A percentile compares a stretch with the other conserved stretches of the same genome.
These are phyloP conservation scores for Mormyrops boulengeri DNA, from an alignment of 2,797 vertebrate genomes.

Conservation along the genomic window DNA sequence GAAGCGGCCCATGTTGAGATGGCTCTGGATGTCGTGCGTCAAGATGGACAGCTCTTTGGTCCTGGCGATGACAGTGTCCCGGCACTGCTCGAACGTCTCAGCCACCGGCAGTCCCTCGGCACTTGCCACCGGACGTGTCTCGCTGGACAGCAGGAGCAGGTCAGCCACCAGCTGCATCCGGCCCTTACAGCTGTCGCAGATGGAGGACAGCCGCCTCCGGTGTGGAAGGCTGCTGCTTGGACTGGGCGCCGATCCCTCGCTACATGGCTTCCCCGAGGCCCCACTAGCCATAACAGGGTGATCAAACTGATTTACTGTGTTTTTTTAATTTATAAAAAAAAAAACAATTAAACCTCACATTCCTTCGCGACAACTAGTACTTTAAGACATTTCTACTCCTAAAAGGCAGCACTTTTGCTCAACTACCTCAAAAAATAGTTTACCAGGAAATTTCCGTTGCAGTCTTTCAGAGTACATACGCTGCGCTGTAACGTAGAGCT, in stretches of 20 bases:
- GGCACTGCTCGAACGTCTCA: slow-evolving; percentile 93
- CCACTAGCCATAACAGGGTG: slow-evolving; percentile 84
- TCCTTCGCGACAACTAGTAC: slow-evolving; percentile 41
- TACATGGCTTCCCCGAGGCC: slow-evolving; percentile 79
- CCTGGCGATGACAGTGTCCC: slow-evolving; percentile 92
- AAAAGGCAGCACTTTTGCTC: slow-evolving; percentile 5
- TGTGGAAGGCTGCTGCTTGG: slow-evolving; percentile 69
- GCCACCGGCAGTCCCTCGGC: slow-evolving; percentile 73
- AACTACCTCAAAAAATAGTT: slow-evolving; percentile 46
- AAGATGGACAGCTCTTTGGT: slow-evolving; percentile 97
- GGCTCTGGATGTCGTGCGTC: slow-evolving; percentile 95
- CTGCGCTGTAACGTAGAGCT: not conserved
- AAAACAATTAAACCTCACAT: slow-evolving; percentile 38
- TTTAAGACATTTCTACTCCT: slow-evolving; percentile 45
- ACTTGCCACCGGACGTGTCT: slow-evolving; percentile 86
- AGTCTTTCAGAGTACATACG: slow-evolving; percentile 52
- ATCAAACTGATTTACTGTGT: slow-evolving; percentile 40
- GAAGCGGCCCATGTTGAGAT: slow-evolving; percentile 97
- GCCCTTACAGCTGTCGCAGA: slow-evolving; percentile 87
- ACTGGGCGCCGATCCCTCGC: slow-evolving; percentile 68
- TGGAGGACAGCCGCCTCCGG: slow-evolving; percentile 78
- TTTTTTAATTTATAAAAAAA: slow-evolving; percentile 19
- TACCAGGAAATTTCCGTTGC: slow-evolving; percentile 54
- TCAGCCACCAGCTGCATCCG: slow-evolving; percentile 99
- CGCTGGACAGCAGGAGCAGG: slow-evolving; percentile 90